A percentile compares a stretch with the other conserved stretches of the same genome.
These are phyloP conservation scores for Acanthurus tractus DNA, from an alignment of 2,797 vertebrate genomes.

Conservation along the genomic window DNA sequence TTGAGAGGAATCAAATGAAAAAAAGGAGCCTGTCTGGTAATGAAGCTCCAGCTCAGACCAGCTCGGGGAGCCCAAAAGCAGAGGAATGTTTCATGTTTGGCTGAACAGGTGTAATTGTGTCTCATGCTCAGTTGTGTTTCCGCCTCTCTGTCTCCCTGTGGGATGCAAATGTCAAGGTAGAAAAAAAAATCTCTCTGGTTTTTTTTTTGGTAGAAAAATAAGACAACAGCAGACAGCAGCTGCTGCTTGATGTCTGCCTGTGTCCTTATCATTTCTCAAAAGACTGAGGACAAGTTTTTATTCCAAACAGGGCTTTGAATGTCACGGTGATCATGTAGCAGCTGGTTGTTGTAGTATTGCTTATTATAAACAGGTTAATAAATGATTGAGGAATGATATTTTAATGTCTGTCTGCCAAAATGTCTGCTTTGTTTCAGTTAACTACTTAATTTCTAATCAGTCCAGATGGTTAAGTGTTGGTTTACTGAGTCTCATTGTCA, in stretches of 20 bases:
- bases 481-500: constrained; percentile 29
- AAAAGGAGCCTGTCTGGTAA: constrained; percentile 27
- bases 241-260: constrained; percentile 29
- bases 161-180: constrained; percentile 70
- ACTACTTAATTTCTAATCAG: constrained; percentile 42
- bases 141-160: constrained; percentile 40
- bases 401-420: constrained; percentile 45
- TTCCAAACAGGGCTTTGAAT: constrained; percentile 42
- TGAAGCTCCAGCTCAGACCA: constrained; percentile 28
- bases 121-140: constrained; percentile 67
- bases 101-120: constrained; percentile 77
- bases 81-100: constrained; percentile 65
- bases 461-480: constrained; percentile 51
- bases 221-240: constrained; percentile 56
- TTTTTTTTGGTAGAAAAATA: constrained; percentile 34
- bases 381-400: constrained; percentile 53
- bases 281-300: constrained; percentile 24
- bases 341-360: constrained; percentile 25
- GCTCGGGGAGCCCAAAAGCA: constrained; percentile 34
- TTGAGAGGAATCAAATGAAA: constrained; percentile 43
- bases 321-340: constrained; percentile 37
- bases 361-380: constrained; percentile 39
- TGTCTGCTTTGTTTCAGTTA: constrained; percentile 40
- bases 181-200: constrained; percentile 52
- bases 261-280: constrained; percentile 47